phyloP scores from a whole-genome alignment of 2,797 vertebrate genomes.

The Premnoplex brunnescens region DNA sequence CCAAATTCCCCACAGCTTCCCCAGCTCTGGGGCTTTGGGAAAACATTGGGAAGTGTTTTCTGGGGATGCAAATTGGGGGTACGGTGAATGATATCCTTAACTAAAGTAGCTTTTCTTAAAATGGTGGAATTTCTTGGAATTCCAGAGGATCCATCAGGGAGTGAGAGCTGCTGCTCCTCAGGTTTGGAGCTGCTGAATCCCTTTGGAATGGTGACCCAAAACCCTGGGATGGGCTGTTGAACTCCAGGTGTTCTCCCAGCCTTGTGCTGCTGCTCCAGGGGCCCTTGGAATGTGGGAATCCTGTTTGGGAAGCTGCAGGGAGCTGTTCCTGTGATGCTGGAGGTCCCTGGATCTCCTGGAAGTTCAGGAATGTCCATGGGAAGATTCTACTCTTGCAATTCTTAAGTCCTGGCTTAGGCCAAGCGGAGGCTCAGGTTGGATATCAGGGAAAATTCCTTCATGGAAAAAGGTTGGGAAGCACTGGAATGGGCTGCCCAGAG shows the following conservation, averaged over 20 bases:
- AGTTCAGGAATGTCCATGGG: neutral
- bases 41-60: neutral
- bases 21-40: too few relatives aligned
- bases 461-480: neutral
- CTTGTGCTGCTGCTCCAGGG: neutral
- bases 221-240: neutral
- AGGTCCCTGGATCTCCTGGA: neutral
- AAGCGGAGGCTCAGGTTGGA: neutral
- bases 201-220: fast-evolving
- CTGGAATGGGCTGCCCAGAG: fast-evolving
- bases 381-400: neutral
- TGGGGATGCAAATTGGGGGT: neutral
- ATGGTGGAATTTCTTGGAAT: too few relatives aligned
- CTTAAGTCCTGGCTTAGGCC: neutral
- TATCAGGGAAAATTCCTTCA: too few relatives aligned
- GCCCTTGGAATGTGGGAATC: neutral
- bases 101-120: neutral
- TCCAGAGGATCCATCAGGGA: neutral
- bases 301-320: neutral
- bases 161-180: neutral
- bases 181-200: neutral
- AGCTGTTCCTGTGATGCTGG: neutral
- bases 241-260: neutral
- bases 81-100: fast-evolving
- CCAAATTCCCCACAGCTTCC: neutral